These are phyloP conservation scores for Pyxicephalus adspersus DNA, from an alignment of 2,113 vertebrate genomes.

Conservation along the genomic window DNA sequence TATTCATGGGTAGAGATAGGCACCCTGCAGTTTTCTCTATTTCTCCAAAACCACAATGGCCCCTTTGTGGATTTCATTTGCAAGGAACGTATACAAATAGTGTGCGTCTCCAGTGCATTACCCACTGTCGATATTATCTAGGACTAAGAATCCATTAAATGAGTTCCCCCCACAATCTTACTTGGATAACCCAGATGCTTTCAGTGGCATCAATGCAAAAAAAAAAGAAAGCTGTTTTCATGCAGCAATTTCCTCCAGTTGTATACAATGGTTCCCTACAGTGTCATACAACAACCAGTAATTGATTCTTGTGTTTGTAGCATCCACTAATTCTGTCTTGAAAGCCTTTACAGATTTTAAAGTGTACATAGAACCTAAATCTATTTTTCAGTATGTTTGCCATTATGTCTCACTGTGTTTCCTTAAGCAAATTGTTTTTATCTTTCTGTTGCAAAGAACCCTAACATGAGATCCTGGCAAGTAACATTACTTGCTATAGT, in stretches of 20 bases:
- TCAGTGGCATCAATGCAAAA: neutral
- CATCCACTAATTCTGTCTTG: neutral
- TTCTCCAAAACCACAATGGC: no score
- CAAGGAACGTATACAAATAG: no score
- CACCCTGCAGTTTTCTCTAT: no score
- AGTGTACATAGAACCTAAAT: no score
- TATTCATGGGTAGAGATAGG: no score
- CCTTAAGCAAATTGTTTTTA: no score
- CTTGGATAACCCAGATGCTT: neutral
- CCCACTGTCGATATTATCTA: neutral
- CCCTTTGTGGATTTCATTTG: no score
- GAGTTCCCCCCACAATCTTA: neutral
- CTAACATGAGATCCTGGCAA: no score
- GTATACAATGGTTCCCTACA: slow-evolving; percentile 29
- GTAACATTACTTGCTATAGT: no score
- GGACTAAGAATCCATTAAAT: neutral
- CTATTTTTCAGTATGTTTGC: no score
- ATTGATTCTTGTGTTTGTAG: slow-evolving; percentile 38
- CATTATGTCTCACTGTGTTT: no score
- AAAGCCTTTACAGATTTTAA: neutral
- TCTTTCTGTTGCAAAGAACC: no score
- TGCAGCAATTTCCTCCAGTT: slow-evolving; percentile 23
- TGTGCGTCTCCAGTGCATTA: neutral
- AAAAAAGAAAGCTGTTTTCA: neutral
- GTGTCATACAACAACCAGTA: slow-evolving; percentile 15